phyloP scores from a whole-genome alignment of 2,888 invertebrate species.

The Phytoseiulus persimilis region DNA sequence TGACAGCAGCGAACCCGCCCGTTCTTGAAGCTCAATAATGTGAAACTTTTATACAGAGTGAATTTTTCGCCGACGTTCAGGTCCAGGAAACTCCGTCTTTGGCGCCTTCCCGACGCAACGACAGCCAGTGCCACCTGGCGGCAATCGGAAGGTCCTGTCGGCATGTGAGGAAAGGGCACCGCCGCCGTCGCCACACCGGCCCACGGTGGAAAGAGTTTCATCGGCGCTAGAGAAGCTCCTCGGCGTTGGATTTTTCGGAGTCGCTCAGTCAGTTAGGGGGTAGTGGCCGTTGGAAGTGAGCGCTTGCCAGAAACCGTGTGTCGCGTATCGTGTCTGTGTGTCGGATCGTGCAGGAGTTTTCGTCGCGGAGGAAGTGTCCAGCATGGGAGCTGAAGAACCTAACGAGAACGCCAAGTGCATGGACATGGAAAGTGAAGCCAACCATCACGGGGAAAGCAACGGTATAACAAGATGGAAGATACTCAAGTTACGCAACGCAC shows the following conservation, averaged over 20 bases:
- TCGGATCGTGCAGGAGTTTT: neutral
- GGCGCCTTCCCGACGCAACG: neutral
- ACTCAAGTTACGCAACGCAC: conserved; percentile 22
- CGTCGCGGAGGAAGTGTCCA: neutral
- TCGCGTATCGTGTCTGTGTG: neutral
- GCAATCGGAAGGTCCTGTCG: neutral
- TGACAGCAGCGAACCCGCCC: no score
- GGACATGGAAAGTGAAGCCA: neutral
- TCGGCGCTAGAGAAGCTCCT: neutral
- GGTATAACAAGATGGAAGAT: neutral
- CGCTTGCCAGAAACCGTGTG: neutral
- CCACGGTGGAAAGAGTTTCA: neutral
- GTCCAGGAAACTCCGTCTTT: neutral
- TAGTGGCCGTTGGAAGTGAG: neutral
- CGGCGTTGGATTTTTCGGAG: neutral
- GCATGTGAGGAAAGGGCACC: neutral
- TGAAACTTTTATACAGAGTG: no score
- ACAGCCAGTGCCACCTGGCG: neutral
- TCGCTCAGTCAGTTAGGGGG: neutral
- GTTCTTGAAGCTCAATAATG: no score
- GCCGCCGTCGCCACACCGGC: neutral
- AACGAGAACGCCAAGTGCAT: conserved; percentile 30
- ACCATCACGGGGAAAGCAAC: neutral
- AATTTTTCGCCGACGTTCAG: no score
- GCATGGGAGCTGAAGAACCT: conserved; percentile 18